phyloP scores from a whole-genome alignment of 1,140 invertebrate species.

The Tetraneura akinire region DNA sequence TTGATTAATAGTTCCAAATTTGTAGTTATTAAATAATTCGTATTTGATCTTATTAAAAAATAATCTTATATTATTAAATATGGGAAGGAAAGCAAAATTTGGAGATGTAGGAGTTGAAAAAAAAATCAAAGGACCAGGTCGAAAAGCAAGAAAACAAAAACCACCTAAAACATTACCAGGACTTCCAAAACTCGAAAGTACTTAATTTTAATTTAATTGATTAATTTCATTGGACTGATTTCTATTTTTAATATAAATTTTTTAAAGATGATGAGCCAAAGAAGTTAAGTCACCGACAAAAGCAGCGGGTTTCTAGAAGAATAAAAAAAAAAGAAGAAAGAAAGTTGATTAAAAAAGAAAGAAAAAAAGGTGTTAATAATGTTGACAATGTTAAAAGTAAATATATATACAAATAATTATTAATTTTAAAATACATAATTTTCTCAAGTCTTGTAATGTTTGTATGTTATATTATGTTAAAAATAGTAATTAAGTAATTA shows the following conservation, averaged over 20 bases:
- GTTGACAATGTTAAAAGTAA: constrained; percentile 56
- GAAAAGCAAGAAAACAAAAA: constrained; percentile 81
- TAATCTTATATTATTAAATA: constrained; percentile 58
- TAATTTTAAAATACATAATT: neutral
- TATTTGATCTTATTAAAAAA: too few species aligned
- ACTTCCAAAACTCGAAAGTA: constrained; percentile 61
- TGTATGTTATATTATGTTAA: too few species aligned
- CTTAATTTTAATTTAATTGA: constrained; percentile 33
- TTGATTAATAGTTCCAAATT: too few species aligned
- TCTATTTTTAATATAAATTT: constrained; percentile 44
- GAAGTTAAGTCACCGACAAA: constrained; percentile 70
- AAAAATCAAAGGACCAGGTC: constrained; percentile 70
- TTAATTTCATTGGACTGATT: neutral
- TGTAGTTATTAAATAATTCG: too few species aligned
- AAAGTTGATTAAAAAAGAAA: constrained; percentile 56
- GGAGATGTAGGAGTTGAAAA: constrained; percentile 68
- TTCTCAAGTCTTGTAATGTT: too few species aligned
- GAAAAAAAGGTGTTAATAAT: constrained; percentile 55
- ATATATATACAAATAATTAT: neutral
- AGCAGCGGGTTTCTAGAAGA: constrained; percentile 67
- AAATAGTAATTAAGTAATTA: too few species aligned
- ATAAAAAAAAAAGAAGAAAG: constrained; percentile 61
- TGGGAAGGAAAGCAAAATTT: constrained; percentile 88
- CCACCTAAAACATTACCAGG: constrained; percentile 70
- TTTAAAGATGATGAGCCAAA: constrained; percentile 60